These are phyloP conservation scores for Cryptocephalus primarius DNA, from an alignment of 2,888 invertebrate species.

Conservation along the genomic window DNA sequence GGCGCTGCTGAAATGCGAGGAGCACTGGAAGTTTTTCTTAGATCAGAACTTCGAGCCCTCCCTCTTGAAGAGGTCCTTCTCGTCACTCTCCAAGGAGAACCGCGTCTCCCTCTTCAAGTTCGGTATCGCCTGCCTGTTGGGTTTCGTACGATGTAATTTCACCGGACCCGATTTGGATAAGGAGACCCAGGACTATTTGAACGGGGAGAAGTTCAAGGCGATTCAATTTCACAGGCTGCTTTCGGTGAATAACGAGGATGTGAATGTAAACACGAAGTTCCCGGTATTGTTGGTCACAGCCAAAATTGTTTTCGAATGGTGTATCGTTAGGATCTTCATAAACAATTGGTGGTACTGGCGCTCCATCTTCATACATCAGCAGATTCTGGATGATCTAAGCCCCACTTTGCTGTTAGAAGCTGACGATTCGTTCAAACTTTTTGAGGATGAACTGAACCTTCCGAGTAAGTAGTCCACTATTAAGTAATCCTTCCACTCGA, in stretches of 20 bases:
- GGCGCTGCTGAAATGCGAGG: conserved; percentile 10
- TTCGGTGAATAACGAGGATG: conserved; percentile 53
- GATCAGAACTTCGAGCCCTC: conserved; percentile 16
- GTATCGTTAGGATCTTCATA: conserved; percentile 28
- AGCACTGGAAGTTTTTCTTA: conserved; percentile 20
- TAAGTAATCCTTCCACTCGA: neutral
- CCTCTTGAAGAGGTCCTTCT: conserved; percentile 16
- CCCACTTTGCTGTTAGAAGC: conserved; percentile 51
- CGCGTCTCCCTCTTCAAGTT: conserved; percentile 39
- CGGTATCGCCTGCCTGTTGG: conserved; percentile 54
- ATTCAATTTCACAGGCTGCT: conserved; percentile 38
- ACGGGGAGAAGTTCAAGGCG: conserved; percentile 36
- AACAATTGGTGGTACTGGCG: conserved; percentile 67
- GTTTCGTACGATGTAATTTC: conserved; percentile 75
- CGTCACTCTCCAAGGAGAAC: conserved; percentile 26
- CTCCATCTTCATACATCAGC: conserved; percentile 62
- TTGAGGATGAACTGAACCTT: conserved; percentile 18
- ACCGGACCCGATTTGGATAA: conserved; percentile 53
- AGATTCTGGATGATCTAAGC: conserved; percentile 63
- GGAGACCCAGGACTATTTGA: conserved; percentile 36
- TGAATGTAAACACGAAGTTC: conserved; percentile 51
- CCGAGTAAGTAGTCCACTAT: neutral
- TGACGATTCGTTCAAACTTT: conserved; percentile 35
- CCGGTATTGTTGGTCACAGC: conserved; percentile 41
- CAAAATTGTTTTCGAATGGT: conserved; percentile 35